Evolutionary conservation across 2,113 vertebrate genomes (phyloP).

Genomic region (Oophaga pumilio): DNA sequence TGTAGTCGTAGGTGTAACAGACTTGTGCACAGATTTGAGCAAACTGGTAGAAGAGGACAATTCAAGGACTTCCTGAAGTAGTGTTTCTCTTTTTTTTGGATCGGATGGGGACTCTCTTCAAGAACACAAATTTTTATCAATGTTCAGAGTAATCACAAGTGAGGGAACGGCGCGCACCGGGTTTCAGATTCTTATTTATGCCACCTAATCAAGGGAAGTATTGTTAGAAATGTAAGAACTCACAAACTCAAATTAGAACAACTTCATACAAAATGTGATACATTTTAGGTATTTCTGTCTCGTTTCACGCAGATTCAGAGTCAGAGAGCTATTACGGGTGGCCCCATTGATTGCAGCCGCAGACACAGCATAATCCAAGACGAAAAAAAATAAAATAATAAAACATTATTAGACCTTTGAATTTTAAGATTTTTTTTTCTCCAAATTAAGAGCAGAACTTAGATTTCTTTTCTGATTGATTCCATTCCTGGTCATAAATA

Average conservation of each 20-base stretch:
- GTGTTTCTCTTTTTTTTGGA: neutral
- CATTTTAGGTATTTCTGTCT: neutral
- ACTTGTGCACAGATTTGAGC: neutral
- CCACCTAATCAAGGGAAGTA: slow-evolving; percentile 27
- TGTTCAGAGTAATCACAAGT: neutral
- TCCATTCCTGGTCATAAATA: neutral
- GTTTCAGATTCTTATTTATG: neutral
- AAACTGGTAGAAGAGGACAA: neutral
- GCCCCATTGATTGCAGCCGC: neutral
- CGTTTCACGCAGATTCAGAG: neutral
- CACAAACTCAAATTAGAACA: slow-evolving; percentile 15
- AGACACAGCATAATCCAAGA: neutral
- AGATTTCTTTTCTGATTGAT: neutral
- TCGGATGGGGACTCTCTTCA: neutral
- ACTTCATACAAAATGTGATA: slow-evolving; percentile 20
- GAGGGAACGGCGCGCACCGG: neutral
- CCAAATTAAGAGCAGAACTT: neutral
- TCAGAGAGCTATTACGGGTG: neutral
- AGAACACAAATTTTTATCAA: neutral
- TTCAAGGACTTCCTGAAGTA: too few relatives aligned
- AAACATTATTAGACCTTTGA: neutral
- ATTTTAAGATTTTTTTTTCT: neutral
- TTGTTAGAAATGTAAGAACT: slow-evolving; percentile 1
- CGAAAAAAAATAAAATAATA: neutral
- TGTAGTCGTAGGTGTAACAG: too few relatives aligned